These are phyloP conservation scores for Danio tinwini DNA, from an alignment of 2,797 vertebrate genomes.

Conservation along the genomic window DNA sequence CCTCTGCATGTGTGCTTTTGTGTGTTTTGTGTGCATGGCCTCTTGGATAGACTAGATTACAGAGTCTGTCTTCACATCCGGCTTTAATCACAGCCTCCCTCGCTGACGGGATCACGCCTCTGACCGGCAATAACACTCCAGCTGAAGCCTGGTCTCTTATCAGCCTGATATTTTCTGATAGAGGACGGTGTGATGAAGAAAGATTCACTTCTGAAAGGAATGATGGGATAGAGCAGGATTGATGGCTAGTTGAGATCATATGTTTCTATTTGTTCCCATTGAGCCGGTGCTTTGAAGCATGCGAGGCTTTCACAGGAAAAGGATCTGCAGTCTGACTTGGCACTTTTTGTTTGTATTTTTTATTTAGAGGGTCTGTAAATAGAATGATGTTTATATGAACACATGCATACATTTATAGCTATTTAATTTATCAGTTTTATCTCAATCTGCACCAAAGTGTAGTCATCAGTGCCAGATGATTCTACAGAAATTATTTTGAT, in stretches of 20 bases:
- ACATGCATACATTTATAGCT: not conserved
- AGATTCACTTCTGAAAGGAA: constrained; percentile 46
- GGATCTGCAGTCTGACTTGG: not conserved
- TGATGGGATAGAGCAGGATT: constrained; percentile 40
- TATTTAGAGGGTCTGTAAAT: not conserved
- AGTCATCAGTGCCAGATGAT: not conserved
- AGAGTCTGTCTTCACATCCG: constrained; percentile 33
- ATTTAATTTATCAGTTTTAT: too few species aligned
- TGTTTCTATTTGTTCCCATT: constrained; percentile 24
- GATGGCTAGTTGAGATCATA: constrained; percentile 32
- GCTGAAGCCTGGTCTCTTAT: constrained; percentile 39
- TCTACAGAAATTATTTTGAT: too few species aligned
- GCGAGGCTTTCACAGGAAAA: constrained; percentile 21
- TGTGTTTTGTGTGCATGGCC: not conserved
- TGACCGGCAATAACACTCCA: constrained; percentile 37
- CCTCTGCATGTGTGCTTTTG: not conserved
- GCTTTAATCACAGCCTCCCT: constrained; percentile 38
- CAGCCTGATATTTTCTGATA: constrained; percentile 34
- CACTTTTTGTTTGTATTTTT: not conserved
- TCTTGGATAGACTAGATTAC: constrained; percentile 46
- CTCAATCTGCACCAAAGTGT: too few species aligned
- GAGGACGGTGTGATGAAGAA: constrained; percentile 34
- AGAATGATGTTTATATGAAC: not conserved
- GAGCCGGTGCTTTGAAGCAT: constrained; percentile 38
- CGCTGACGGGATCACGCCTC: constrained; percentile 26